These are phyloP conservation scores for Acanthiza pusilla DNA, from an alignment of 2,797 vertebrate genomes.

Conservation along the genomic window DNA sequence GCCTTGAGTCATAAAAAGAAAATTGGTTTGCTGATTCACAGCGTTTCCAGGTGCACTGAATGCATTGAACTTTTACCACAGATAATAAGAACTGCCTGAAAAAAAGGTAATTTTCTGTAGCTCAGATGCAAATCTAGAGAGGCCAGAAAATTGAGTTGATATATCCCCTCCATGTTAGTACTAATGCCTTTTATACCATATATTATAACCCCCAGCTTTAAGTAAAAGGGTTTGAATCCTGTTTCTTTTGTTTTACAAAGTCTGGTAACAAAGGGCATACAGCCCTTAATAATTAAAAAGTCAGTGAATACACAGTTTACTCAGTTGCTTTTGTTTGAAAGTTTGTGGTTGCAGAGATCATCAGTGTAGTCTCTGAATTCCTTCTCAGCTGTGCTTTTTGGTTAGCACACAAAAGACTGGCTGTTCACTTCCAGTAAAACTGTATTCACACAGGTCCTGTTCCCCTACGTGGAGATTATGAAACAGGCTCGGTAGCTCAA, in stretches of 20 bases:
- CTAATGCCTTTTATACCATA: background rate
- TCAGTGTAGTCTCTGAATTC: background rate
- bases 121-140: background rate
- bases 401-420: conserved; percentile 32
- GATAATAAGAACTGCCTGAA: background rate
- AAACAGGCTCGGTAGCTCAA: background rate
- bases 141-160: background rate
- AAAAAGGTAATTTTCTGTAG: background rate
- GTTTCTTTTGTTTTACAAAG: background rate
- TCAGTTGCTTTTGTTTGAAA: conserved; percentile 1
- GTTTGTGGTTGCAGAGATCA: background rate
- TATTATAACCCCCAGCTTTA: background rate
- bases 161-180: background rate
- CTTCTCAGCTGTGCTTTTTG: background rate
- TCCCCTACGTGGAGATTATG: background rate
- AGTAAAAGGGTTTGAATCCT: background rate
- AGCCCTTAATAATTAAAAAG: background rate
- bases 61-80: background rate
- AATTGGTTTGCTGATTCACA: conserved; percentile 1
- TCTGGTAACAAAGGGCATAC: background rate
- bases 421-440: conserved; percentile 41
- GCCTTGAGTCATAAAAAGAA: background rate
- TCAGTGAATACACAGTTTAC: background rate
- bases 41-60: background rate
- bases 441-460: conserved; percentile 13